Percentiles rank a stretch among this genome's conserved stretches.
These are phyloP conservation scores for Harpegnathos saltator DNA, from an alignment of 1,140 invertebrate species.

Conservation along the genomic window DNA sequence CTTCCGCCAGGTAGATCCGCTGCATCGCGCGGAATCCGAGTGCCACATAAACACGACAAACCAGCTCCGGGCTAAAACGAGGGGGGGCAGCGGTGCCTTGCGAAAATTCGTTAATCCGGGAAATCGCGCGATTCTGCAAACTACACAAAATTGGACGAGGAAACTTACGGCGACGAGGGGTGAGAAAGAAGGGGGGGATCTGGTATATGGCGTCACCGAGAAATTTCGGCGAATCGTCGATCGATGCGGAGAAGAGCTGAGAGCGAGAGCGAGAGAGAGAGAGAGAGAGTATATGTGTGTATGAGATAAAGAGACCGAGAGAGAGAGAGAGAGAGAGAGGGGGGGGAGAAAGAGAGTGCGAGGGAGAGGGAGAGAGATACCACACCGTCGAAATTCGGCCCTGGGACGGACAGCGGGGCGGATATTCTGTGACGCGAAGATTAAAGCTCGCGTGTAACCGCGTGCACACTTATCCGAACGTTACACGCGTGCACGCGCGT, in stretches of 20 bases:
- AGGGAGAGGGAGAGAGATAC: slow-evolving; percentile 31
- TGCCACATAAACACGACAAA: slow-evolving; percentile 40
- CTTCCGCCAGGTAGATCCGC: slow-evolving; percentile 1
- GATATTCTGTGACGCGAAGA: slow-evolving; percentile 75
- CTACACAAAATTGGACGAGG: slow-evolving; percentile 44
- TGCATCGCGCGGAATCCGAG: slow-evolving; percentile 18
- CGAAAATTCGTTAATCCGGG: slow-evolving; percentile 53
- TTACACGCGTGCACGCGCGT: neutral
- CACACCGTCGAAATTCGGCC: slow-evolving; percentile 58
- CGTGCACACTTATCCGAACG: slow-evolving; percentile 29
- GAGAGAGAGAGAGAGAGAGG: slow-evolving; percentile 23
- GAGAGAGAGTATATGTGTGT: too few relatives aligned
- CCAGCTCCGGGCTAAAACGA: slow-evolving; percentile 10
- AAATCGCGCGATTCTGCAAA: slow-evolving; percentile 54
- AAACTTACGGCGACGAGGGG: slow-evolving; percentile 19
- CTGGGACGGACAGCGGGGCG: slow-evolving; percentile 61
- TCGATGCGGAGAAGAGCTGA: slow-evolving; percentile 54
- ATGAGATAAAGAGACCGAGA: slow-evolving; percentile 7
- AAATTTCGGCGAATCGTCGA: slow-evolving; percentile 68
- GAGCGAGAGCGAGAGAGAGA: neutral
- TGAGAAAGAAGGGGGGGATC: slow-evolving; percentile 1
- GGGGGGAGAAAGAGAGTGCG: slow-evolving; percentile 25
- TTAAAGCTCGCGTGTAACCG: slow-evolving; percentile 75
- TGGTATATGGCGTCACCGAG: slow-evolving; percentile 40
- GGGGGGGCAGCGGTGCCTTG: neutral